These are phyloP conservation scores for Hirudo medicinalis DNA, from an alignment of 1,140 invertebrate genomes.

Conservation along the genomic window DNA sequence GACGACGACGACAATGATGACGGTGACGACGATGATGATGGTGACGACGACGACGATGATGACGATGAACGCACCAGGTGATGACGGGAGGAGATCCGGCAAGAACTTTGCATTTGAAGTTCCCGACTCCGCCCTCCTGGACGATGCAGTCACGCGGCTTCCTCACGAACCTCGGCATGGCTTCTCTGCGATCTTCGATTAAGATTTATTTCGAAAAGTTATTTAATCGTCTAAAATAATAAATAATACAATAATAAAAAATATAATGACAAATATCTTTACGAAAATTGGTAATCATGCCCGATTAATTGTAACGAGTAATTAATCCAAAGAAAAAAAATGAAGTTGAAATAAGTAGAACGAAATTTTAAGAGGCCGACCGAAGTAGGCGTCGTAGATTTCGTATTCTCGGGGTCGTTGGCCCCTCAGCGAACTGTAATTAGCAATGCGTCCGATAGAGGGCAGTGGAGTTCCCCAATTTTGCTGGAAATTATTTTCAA, in stretches of 20 bases:
- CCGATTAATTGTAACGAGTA: no score
- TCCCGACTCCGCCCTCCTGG: constrained; percentile 90
- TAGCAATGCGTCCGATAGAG: constrained; percentile 86
- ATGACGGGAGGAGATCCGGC: constrained; percentile 83
- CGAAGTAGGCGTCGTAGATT: constrained; percentile 87
- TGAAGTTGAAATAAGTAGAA: neutral
- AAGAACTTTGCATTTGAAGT: constrained; percentile 90
- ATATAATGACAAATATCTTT: no score
- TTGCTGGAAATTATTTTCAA: constrained; percentile 31
- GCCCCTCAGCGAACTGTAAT: constrained; percentile 93
- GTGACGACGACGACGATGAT: neutral
- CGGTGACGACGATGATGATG: no score
- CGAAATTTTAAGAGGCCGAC: constrained; percentile 43
- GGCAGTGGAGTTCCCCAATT: constrained; percentile 82
- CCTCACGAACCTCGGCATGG: constrained; percentile 91
- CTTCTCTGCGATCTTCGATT: constrained; percentile 74
- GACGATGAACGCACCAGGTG: constrained; percentile 56
- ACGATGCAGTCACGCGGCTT: constrained; percentile 85
- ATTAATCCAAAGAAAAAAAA: constrained; percentile 11
- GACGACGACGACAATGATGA: no score
- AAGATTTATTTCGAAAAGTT: neutral
- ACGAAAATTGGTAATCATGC: no score
- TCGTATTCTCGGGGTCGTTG: constrained; percentile 87
- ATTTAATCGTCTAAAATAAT: constrained; percentile 11
- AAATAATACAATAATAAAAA: neutral